These are phyloP conservation scores for Mythimna albipuncta DNA, from an alignment of 2,888 invertebrate genomes.

Conservation along the genomic window DNA sequence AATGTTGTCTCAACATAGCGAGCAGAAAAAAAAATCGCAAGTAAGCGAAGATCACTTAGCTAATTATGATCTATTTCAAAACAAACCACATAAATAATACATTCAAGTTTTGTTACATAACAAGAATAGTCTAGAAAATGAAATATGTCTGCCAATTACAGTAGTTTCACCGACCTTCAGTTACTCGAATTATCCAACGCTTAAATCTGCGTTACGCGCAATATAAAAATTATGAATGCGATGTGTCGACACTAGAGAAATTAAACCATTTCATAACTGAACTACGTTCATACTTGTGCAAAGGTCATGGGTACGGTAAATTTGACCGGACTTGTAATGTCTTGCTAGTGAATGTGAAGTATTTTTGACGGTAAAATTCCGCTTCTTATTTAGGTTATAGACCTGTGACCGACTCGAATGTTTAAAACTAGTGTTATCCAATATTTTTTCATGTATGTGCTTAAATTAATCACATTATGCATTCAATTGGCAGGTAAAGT, in stretches of 20 bases:
- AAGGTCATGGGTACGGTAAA: constrained; percentile 53
- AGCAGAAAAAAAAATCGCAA: neutral
- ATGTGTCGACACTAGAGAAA: constrained; percentile 45
- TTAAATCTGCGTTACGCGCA: constrained; percentile 35
- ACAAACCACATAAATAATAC: neutral
- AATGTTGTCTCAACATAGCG: no score
- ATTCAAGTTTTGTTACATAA: constrained; percentile 24
- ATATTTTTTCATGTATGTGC: no score
- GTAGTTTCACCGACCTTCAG: constrained; percentile 50
- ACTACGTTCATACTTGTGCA: neutral
- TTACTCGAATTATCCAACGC: constrained; percentile 39
- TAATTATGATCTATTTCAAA: constrained; percentile 11
- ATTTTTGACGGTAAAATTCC: constrained; percentile 14
- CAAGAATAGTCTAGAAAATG: constrained; percentile 16
- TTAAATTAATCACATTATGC: no score
- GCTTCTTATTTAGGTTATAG: neutral
- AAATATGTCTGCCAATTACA: constrained; percentile 26
- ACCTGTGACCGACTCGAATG: neutral
- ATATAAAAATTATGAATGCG: constrained; percentile 45
- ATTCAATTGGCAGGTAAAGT: no score
- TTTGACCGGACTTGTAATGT: constrained; percentile 31
- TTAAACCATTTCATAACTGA: constrained; percentile 38
- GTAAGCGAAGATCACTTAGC: neutral
- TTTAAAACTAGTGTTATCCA: neutral
- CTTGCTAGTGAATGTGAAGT: constrained; percentile 21